These are phyloP conservation scores for Anthoscopus minutus DNA, from an alignment of 2,113 vertebrate species.

Conservation along the genomic window DNA sequence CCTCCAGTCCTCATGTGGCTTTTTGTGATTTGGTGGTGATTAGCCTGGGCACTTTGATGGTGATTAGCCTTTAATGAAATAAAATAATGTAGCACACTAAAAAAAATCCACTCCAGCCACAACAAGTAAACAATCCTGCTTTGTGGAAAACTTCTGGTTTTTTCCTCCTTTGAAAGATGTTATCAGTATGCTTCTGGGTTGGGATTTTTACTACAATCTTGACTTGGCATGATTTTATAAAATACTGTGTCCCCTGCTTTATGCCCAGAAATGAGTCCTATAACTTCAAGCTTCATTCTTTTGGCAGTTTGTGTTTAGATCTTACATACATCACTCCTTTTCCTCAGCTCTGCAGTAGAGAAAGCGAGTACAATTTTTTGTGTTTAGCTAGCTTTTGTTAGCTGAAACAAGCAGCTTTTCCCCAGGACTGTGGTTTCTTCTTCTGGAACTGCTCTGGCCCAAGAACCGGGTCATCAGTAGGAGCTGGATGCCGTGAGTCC, in stretches of 20 bases:
- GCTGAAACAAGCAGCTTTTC: neutral
- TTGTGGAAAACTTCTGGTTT: neutral
- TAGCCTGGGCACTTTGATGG: neutral
- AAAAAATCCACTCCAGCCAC: neutral
- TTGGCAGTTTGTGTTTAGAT: neutral
- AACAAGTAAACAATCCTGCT: neutral
- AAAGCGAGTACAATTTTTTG: neutral
- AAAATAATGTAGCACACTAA: neutral
- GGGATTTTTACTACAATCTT: neutral
- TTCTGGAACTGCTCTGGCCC: neutral
- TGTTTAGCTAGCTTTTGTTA: neutral
- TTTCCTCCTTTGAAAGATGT: neutral
- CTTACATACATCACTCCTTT: neutral
- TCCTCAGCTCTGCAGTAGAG: neutral
- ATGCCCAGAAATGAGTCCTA: neutral
- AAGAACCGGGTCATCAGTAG: accelerated
- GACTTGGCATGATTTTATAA: neutral
- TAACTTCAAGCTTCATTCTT: neutral
- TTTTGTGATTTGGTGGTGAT: neutral
- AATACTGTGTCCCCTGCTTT: neutral
- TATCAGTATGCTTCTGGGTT: neutral
- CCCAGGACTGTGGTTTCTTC: neutral
- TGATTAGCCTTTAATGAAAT: neutral
- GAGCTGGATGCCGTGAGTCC: accelerated
- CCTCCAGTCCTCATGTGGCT: neutral